Conservation (phyloP, 2,888 invertebrate genomes). For the Chromoteleia sp. region DNA sequence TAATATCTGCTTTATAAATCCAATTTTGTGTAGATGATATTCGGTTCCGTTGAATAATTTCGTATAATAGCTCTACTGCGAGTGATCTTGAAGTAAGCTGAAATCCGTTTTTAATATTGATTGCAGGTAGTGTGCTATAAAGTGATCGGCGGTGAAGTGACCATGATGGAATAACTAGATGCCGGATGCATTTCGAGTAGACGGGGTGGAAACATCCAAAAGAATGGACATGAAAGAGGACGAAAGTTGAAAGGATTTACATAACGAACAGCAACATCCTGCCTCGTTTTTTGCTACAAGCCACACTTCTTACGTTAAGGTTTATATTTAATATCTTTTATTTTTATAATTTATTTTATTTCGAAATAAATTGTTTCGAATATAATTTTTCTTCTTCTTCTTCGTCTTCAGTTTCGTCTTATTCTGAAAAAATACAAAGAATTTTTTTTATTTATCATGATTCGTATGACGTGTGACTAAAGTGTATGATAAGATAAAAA, state of each 20-base stretch:
- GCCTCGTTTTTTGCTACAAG: conserved; percentile 82
- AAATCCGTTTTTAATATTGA: conserved; percentile 36
- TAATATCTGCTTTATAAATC: conserved; percentile 12
- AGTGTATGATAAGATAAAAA: conserved; percentile 16
- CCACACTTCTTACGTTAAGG: conserved; percentile 83
- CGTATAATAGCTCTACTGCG: neutral
- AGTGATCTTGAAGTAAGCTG: conserved; percentile 29
- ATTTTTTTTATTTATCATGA: no score
- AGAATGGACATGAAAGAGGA: conserved; percentile 76
- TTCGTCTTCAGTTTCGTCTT: no score
- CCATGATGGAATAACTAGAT: conserved; percentile 69
- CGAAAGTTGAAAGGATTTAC: conserved; percentile 77
- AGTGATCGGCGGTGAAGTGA: conserved; percentile 64
- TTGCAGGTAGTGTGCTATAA: conserved; percentile 72
- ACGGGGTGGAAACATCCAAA: conserved; percentile 68
- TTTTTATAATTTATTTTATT: conserved; percentile 1
- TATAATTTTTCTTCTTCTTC: no score
- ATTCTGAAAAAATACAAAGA: no score
- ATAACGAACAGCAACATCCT: conserved; percentile 81
- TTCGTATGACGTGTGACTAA: neutral
- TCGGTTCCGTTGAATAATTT: conserved; percentile 10
- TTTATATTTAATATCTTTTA: conserved; percentile 50
- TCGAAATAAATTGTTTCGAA: no score
- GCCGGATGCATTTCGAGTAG: conserved; percentile 66
- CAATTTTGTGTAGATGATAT: conserved; percentile 11